Base-by-base conservation (phyloP, 2,797 vertebrate genomes). In the Cynopterus sphinx region DNA sequence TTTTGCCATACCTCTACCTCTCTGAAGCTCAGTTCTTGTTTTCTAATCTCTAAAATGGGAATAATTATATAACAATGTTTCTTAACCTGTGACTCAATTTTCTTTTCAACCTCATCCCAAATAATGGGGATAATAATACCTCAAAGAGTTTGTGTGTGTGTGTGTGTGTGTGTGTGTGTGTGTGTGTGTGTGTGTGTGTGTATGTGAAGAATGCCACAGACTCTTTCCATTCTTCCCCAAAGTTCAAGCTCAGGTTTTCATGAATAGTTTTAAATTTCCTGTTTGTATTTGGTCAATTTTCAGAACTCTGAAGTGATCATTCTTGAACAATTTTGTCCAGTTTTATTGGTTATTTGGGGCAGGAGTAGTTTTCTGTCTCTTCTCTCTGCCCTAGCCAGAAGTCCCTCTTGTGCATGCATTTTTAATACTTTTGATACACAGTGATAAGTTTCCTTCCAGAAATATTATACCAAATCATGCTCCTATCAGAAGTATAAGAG, bases 361-460 rank as follows among this genome's bases (percentile, higher is more conserved):
- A 26, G 12, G 7, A 12, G 5, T 9, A 9, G 9, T 90, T 73
- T 59, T 61, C 7, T 67, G 49, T 26, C 33, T 73, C 17, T 73
- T 71, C 70, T 78, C 17, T 90, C 28, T 83, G 36, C 12, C 68
- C 53, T 83, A 63, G 43, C 26, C 4, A 49, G 55, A 90, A 55
- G 12, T 91, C 79, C 61, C 61, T 24, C 26, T 55, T 82, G 11
- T 41, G 15, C 9, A 49, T 33, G 16, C 15, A 74, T 75, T 91
- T 89, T 90, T 53, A 84, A 59, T 75, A 57, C 31, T 93, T 93
- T 90, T 87, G 74, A 82, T 78, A 41, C 55, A 67, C n/a, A 89
- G 26, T 61, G 36, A 77, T 43, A 68, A 67, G 74, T 51, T 95
- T 17, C 77, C 84, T 73, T 97, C 49, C 39, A 81, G 70, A 63